Evolutionary conservation across 1,140 invertebrate genomes (phyloP).

Genomic region (Saxidomus purpurata): DNA sequence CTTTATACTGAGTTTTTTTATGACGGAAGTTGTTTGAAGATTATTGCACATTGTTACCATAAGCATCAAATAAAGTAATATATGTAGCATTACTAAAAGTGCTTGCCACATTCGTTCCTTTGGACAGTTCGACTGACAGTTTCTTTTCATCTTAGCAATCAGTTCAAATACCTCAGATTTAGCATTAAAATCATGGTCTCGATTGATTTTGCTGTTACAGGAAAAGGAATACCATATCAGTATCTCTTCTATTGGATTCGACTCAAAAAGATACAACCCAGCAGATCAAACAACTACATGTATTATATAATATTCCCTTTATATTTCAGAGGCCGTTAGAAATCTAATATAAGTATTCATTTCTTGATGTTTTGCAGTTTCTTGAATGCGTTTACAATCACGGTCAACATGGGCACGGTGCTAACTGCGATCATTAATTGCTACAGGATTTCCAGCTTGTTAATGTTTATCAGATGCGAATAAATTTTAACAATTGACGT

Average conservation of each 20-base stretch:
- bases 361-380: not conserved
- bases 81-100: not conserved
- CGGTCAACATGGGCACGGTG: constrained; percentile 4
- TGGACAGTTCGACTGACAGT: not conserved
- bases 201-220: too few relatives aligned
- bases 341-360: not conserved
- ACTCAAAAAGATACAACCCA: too few relatives aligned
- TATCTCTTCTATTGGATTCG: not conserved
- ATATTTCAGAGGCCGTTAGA: not conserved
- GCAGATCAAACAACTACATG: too few relatives aligned
- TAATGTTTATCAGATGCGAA: too few relatives aligned
- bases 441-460: too few relatives aligned
- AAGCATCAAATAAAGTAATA: not conserved
- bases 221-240: not conserved
- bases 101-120: not conserved
- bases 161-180: too few relatives aligned
- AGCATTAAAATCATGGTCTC: not conserved
- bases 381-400: not conserved
- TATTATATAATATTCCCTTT: not conserved
- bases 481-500: too few relatives aligned
- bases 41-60: too few relatives aligned
- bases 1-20: too few relatives aligned
- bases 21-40: too few relatives aligned
- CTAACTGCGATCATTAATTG: not conserved
- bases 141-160: not conserved